Evolutionary conservation across 1,140 invertebrate genomes (phyloP), one percentile per base, ranked within the genome.

Genomic region (Drosophila pachea): DNA sequence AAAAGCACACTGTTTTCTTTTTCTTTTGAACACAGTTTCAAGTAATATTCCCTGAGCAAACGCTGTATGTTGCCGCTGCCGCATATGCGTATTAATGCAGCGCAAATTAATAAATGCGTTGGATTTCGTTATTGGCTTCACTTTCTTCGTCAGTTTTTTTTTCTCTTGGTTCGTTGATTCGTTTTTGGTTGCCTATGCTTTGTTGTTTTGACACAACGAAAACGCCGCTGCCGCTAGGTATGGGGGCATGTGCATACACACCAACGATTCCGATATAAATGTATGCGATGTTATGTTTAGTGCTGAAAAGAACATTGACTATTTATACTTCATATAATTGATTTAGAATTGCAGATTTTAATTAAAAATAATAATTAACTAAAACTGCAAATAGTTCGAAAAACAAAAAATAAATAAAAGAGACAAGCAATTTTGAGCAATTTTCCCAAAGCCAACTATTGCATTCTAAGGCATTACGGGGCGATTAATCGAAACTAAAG

Each of bases 141-240:
- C 47, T 43, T 43, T 60, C 29, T 31, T 67, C 31, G 55, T 11
- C 22, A n/a, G 45, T 43, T 69, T 31, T 42, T 60, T 48, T 55
- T 70, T 48, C 16, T 35, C 36, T 32, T 67, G 50, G 6, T 14
- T 45, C 33, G 40, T 42, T 54, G 31, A 43, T 43, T 56, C n/a
- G 29, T 22, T 48, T 54, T 16, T 53, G 54, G 11, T 53, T 53
- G 31, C 43, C 58, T 62, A 36, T 61, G 50, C 72, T 74, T 74
- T 74, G 68, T 71, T 74, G 72, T 74, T 74, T 76, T 72, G 74
- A 64, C 70, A 54, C 63, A 77, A 72, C 69, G 74, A 77, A 73
- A 69, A 77, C 64, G 75, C 74, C 75, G 75, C 69, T 76, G 67
- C 50, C 68, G 54, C 67, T 70, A 66, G 62, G 9, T 59, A 43